Conservation (phyloP, 35 echinoderm and acorn worm genomes). For the Stichopus chloronotus region DNA sequence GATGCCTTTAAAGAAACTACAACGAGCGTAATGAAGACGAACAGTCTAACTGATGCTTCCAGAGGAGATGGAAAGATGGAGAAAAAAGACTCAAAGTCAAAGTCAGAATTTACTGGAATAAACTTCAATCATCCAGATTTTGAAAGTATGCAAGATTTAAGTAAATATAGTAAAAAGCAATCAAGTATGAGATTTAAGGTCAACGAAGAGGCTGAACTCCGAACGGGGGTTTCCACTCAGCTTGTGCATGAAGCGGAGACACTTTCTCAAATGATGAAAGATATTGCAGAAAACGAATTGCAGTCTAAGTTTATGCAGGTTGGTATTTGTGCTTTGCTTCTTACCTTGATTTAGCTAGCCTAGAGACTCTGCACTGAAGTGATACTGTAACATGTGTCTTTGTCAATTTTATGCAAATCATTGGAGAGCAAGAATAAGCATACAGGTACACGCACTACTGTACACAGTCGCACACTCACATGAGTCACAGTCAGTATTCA, state of each 20-base stretch:
- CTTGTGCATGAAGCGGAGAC: conserved; percentile 22
- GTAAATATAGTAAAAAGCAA: conserved; percentile 35
- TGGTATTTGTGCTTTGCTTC: neutral
- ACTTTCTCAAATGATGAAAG: conserved; percentile 17
- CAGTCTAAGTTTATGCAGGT: conserved; percentile 53
- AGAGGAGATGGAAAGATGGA: neutral
- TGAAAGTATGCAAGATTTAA: conserved; percentile 23
- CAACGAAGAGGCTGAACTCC: conserved; percentile 42
- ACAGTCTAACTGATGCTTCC: neutral
- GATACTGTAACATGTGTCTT: too few relatives aligned
- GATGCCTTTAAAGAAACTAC: neutral
- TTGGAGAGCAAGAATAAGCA: too few relatives aligned
- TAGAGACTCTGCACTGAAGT: neutral
- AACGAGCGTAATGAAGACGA: neutral
- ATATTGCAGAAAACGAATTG: conserved; percentile 23
- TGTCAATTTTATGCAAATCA: too few relatives aligned
- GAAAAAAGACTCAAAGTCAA: conserved; percentile 11
- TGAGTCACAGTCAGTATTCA: too few relatives aligned
- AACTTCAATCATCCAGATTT: conserved; percentile 47
- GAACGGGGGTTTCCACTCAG: conserved; percentile 48
- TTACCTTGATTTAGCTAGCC: neutral
- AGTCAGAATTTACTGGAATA: conserved; percentile 34
- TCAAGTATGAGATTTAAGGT: conserved; percentile 37
- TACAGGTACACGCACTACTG: too few relatives aligned
- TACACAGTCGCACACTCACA: too few relatives aligned